Evolutionary conservation across 92 coral and sea anemone species (phyloP).

Genomic region (Phenganax marumi): DNA sequence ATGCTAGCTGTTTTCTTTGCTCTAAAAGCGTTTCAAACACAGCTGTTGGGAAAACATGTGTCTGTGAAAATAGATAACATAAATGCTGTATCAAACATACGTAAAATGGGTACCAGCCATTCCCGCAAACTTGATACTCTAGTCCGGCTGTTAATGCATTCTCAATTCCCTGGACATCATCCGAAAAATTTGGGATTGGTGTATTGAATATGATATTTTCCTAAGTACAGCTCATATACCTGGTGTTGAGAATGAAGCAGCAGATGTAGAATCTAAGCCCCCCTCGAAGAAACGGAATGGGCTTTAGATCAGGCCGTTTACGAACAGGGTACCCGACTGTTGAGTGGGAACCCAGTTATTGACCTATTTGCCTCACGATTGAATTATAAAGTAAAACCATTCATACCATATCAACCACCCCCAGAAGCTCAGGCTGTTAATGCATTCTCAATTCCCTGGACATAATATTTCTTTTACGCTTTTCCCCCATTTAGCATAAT

Average conservation of each 20-base stretch:
- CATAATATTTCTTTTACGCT: conserved; percentile 48
- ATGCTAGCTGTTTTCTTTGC: too few relatives aligned
- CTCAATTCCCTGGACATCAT: conserved; percentile 21
- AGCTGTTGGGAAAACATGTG: conserved; percentile 40
- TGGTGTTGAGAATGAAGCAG: too few relatives aligned
- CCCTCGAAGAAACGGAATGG: neutral
- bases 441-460: too few relatives aligned
- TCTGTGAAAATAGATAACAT: conserved; percentile 43
- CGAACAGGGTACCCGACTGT: neutral
- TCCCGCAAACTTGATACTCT: too few relatives aligned
- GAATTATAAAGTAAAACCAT: conserved; percentile 46
- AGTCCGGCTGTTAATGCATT: too few relatives aligned
- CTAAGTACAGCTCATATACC: too few relatives aligned
- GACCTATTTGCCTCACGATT: too few relatives aligned
- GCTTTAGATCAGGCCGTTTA: neutral
- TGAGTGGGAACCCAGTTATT: too few relatives aligned
- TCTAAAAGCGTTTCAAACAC: conserved; percentile 46
- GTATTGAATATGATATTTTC: too few relatives aligned
- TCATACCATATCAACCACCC: conserved; percentile 40
- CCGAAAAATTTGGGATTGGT: conserved; percentile 56
- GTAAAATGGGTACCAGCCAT: too few relatives aligned
- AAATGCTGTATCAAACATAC: neutral
- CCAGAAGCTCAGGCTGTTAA: conserved; percentile 34
- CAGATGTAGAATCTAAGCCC: conserved; percentile 46
- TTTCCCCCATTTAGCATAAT: too few relatives aligned